Base-by-base conservation (phyloP, 2,113 vertebrate species). In the Accipiter virgatus region DNA sequence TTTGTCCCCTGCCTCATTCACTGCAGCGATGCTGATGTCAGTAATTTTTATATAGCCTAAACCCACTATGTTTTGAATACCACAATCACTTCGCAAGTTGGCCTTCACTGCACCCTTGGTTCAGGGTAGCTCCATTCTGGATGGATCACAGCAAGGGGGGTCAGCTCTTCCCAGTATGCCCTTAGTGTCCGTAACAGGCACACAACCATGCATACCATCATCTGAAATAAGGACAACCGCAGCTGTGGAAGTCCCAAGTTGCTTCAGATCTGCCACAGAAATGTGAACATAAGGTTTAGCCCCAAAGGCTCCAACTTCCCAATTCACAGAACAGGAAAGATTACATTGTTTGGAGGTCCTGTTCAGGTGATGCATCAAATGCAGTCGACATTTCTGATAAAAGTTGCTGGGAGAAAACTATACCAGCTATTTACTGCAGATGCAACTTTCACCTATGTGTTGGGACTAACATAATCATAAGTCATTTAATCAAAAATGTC, bases 311-410 rank as follows among this genome's bases (percentile, higher is more conserved):
- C 55, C 27, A 31, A 7, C 9, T 38, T 43, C 36, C 32, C n/a
- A 7, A 22, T n/a, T 31, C 7, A 20, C 14, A 3, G 3, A 17
- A 5, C 1, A 16, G 29, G 36, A 20, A 26, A 40, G 36, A 20
- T 4, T 2, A 0, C 12, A 4, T 4, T 16, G 17, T 12, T 36
- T 20, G 40, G 29, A 52, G 13, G 27, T 13, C 21, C n/a, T 8
- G 20, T 7, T 45, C 34, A 21, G 66, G 38, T 4, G 19, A 9
- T 3, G 3, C 2, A 10, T 0, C 58, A 16, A 10, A 17, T 3
- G 6, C 20, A n/a, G 13, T 1, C 2, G 0, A 4, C 16, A 6
- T 4, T 22, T 34, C 38, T 16, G 72, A 7, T 20, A 11, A 18
- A 43, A 75, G 40, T 1, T 52, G 43, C 27, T 42, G 34, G 48